phyloP scores from a whole-genome alignment of 2,113 vertebrate species.

The Hypomesus transpacificus region DNA sequence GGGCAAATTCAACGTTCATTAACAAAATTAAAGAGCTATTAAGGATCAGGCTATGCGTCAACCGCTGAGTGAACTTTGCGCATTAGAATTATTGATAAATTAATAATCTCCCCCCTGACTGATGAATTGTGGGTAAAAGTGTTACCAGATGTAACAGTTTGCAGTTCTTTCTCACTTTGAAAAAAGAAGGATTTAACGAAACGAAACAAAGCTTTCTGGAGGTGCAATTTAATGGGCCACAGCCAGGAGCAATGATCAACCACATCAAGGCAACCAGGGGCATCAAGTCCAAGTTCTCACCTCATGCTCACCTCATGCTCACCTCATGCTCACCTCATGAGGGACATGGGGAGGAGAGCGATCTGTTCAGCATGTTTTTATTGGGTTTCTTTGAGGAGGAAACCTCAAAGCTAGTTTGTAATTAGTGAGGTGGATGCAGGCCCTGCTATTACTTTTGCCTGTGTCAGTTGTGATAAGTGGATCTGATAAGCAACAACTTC shows the following conservation, averaged over 20 bases:
- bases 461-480: conserved; percentile 9
- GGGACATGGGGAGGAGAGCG: no score
- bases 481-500: conserved; percentile 9
- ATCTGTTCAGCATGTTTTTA: no score
- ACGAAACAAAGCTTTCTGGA: no score
- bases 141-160: no score
- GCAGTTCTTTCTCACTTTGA: neutral
- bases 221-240: no score
- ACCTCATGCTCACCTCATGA: no score
- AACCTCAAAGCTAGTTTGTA: neutral
- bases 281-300: no score
- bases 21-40: conserved; percentile 9
- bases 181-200: neutral
- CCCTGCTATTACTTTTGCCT: conserved; percentile 8
- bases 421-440: neutral
- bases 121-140: neutral
- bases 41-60: neutral
- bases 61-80: neutral
- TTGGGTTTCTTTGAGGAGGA: no score
- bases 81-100: conserved; percentile 6
- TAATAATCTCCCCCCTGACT: neutral
- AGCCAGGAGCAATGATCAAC: no score
- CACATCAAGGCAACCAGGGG: no score
- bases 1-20: neutral
- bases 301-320: no score